Conservation (phyloP, 1,140 invertebrate species). For the Calephelis nemesis region DNA sequence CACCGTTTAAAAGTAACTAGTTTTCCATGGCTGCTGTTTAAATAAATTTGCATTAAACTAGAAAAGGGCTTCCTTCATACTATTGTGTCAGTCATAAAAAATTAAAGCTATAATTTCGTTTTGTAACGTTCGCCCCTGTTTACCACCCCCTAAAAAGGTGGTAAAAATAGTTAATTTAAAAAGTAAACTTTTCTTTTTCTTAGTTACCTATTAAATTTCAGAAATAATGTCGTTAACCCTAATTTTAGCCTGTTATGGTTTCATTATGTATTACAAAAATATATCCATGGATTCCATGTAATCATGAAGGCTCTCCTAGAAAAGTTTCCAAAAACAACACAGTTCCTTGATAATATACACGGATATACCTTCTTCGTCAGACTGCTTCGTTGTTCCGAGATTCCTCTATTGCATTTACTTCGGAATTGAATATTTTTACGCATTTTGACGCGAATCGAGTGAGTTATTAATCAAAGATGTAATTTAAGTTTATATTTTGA, state of each 20-base stretch:
- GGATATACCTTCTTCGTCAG: constrained; percentile 42
- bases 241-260: too few species aligned
- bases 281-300: neutral
- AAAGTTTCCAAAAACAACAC: constrained; percentile 42
- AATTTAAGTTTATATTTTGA: constrained; percentile 73
- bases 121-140: neutral
- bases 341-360: constrained; percentile 56
- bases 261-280: neutral
- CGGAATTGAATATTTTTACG: constrained; percentile 67
- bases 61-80: neutral
- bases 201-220: too few species aligned
- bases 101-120: too few species aligned
- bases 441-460: constrained; percentile 66
- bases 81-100: too few species aligned
- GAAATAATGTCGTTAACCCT: too few species aligned
- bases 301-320: neutral
- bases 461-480: constrained; percentile 77
- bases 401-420: constrained; percentile 58
- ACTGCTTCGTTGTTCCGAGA: constrained; percentile 54
- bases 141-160: too few species aligned
- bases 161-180: too few species aligned
- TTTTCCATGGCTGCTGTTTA: neutral
- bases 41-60: neutral
- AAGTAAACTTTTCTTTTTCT: too few species aligned
- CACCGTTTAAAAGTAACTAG: neutral